Evolutionary conservation across 2,888 invertebrate genomes (phyloP), one percentile per base, ranked within the genome.

Genomic region (Laspeyria flexula): DNA sequence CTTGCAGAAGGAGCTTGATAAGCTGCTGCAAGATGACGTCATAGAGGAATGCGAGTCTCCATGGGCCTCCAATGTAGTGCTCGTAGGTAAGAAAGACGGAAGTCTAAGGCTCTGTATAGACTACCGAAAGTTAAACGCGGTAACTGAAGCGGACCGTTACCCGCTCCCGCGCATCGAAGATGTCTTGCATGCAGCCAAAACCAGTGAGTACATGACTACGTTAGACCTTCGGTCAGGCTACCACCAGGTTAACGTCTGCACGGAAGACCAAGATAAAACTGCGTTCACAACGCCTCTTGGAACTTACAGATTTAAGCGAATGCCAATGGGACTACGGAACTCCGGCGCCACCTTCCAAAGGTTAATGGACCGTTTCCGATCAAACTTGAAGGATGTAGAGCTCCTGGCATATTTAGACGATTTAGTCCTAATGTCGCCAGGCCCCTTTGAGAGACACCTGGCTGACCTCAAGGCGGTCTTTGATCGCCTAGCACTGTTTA

Each of bases 121-220:
- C 23, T 80, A 77, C 37, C 48, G 77, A 0, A 61, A 67, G 7
- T 43, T 81, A 0, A 79, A 80, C 33, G 42, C 65, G 6, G 27
- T 27, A 7, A 0, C 56, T 76, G 10, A 79, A 75, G 0, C 56
- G 43, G 25, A 59, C 70, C 1, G 76, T 9, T 41, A 31, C 10
- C 41, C 41, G 6, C 31, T 41, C 11, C 41, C 41, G 3, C 9
- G 16, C 5, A 71, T 71, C 1, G 69, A 73, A 1, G 75, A 75
- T 23, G 13, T 71, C 0, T 45, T 75, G 0, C 70, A 73, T 9
- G 44, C 52, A 0, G 61, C 73, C 0, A 75, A 73, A 31, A 43
- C 51, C 1, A 37, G 21, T 4, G 38, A 39, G 0, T 65, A 37
- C 4, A 77, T 72, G 72, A 60, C 66, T 0, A 51, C 52, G 0